These are phyloP conservation scores for Petrocephalus sullivani DNA, from an alignment of 2,797 vertebrate genomes.

Conservation along the genomic window DNA sequence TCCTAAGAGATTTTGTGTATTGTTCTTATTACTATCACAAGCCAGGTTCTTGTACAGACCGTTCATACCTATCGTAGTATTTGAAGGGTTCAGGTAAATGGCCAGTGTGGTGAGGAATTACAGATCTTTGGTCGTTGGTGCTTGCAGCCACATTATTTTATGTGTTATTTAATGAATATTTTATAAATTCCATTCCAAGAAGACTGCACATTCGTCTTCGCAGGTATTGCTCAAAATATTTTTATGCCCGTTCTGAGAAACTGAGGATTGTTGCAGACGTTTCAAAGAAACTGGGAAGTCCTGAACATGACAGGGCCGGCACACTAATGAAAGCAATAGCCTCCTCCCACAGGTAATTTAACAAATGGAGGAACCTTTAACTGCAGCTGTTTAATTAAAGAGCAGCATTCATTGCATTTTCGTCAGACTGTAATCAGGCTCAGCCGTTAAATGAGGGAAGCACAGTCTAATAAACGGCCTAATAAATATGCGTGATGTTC, in stretches of 20 bases:
- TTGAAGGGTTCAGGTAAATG: not conserved
- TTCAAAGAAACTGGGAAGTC: not conserved
- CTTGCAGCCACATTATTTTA: not conserved
- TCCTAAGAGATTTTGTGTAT: not conserved
- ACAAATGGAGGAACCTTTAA: not conserved
- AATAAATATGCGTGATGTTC: not conserved
- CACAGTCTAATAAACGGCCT: not conserved
- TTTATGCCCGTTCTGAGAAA: not conserved
- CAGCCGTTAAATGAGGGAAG: not conserved
- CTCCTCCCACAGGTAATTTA: not conserved
- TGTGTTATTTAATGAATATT: not conserved
- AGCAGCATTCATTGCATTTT: not conserved
- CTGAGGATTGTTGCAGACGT: not conserved
- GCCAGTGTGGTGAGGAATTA: not conserved
- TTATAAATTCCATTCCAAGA: not conserved
- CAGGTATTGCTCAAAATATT: not conserved
- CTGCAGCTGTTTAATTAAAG: not conserved
- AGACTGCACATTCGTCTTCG: not conserved
- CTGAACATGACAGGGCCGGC: not conserved
- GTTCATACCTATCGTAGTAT: not conserved
- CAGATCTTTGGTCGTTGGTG: not conserved
- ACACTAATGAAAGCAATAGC: not conserved
- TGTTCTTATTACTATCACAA: not conserved
- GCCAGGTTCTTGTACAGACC: not conserved
- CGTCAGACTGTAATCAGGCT: not conserved